phyloP scores from a whole-genome alignment of 2,888 invertebrate species.

The Thecophora atra region DNA sequence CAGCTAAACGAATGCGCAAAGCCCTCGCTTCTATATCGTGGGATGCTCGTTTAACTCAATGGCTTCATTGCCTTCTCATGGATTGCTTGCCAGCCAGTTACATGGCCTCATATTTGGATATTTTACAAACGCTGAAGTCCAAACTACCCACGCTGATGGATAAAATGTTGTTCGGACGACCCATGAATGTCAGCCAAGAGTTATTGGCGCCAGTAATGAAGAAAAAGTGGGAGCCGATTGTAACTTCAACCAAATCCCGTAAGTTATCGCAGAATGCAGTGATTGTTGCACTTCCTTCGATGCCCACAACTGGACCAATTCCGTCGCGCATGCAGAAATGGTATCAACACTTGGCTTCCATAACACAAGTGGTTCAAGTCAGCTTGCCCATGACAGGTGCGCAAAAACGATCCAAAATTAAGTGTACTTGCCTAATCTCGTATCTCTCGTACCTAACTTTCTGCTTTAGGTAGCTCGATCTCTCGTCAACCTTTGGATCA shows the following conservation, averaged over 20 bases:
- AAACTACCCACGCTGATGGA: slow-evolving; percentile 79
- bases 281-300: slow-evolving; percentile 72
- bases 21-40: slow-evolving; percentile 77
- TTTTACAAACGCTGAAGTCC: slow-evolving; percentile 76
- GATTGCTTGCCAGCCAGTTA: slow-evolving; percentile 74
- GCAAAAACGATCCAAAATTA: slow-evolving; percentile 5
- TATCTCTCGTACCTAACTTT: too few relatives aligned
- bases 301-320: slow-evolving; percentile 65
- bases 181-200: slow-evolving; percentile 70
- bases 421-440: slow-evolving; percentile 3
- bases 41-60: slow-evolving; percentile 78
- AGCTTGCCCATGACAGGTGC: slow-evolving; percentile 59
- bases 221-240: slow-evolving; percentile 78
- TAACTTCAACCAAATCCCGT: slow-evolving; percentile 72
- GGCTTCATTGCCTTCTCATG: slow-evolving; percentile 79
- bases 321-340: slow-evolving; percentile 74
- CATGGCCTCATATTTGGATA: slow-evolving; percentile 79
- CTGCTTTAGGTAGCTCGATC: slow-evolving; percentile 53
- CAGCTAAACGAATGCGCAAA: slow-evolving; percentile 74
- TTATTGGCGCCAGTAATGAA: slow-evolving; percentile 71
- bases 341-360: slow-evolving; percentile 73
- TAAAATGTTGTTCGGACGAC: slow-evolving; percentile 74
- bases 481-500: slow-evolving; percentile 62
- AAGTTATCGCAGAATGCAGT: slow-evolving; percentile 77
- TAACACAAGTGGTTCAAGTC: slow-evolving; percentile 74